These are phyloP conservation scores for Rhagologus leucostigma DNA, from an alignment of 2,113 vertebrate species.

Conservation along the genomic window DNA sequence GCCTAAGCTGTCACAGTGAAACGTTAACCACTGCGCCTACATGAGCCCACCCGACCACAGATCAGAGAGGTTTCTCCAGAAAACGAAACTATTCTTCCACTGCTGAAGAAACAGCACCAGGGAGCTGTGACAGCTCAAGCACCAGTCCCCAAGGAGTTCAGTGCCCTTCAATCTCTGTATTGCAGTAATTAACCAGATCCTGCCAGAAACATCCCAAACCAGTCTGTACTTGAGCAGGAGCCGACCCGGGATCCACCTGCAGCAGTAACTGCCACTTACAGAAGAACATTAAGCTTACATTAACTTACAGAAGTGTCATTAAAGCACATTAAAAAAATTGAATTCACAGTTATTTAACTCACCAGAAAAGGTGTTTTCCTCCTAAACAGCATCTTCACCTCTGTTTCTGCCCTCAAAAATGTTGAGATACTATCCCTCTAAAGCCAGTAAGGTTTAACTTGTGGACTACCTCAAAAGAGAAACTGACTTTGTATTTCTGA, in stretches of 20 bases:
- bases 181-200: not conserved
- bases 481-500: not conserved
- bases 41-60: not conserved
- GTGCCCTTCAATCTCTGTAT: not conserved
- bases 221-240: not conserved
- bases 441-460: not conserved
- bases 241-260: too few species aligned
- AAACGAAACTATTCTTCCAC: not conserved
- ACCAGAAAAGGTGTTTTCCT: not conserved
- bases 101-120: not conserved
- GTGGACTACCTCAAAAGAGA: not conserved
- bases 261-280: not conserved
- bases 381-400: not conserved
- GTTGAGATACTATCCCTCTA: not conserved
- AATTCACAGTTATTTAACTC: not conserved
- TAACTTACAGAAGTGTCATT: too few species aligned
- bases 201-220: not conserved
- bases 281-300: too few species aligned
- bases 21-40: not conserved
- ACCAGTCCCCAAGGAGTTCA: not conserved
- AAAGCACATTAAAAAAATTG: not conserved
- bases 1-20: not conserved
- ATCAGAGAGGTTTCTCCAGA: not conserved
- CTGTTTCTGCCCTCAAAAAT: not conserved
- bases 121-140: not conserved